Evolutionary conservation across 2,888 invertebrate species (phyloP).

Genomic region (Cataglyphis rosenhaueri): DNA sequence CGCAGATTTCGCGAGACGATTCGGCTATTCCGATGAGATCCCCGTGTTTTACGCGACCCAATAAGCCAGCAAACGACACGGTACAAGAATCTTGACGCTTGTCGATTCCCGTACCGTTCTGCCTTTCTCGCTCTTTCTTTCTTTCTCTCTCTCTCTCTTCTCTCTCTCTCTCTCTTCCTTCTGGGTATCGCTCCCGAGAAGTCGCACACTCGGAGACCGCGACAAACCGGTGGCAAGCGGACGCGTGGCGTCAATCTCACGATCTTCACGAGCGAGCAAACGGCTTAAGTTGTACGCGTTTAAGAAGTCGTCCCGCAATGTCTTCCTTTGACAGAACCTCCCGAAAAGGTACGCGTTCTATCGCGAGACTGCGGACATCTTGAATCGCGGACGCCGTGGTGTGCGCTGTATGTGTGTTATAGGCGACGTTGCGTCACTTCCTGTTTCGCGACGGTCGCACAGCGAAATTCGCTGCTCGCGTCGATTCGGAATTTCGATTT

Average conservation of each 20-base stretch:
- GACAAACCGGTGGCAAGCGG: background rate
- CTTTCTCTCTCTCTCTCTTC: background rate
- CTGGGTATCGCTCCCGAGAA: background rate
- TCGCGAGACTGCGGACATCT: conserved; percentile 82
- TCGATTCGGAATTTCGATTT: background rate
- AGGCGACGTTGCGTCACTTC: conserved; percentile 76
- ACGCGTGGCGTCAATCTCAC: background rate
- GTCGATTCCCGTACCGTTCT: conserved; percentile 11
- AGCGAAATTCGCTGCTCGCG: background rate
- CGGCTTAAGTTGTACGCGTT: background rate
- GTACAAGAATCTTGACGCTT: conserved; percentile 23
- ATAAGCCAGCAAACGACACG: background rate
- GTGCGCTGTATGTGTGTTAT: conserved; percentile 21
- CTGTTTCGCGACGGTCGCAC: conserved; percentile 14
- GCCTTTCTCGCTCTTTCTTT: background rate
- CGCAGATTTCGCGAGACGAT: background rate
- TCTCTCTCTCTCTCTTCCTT: background rate
- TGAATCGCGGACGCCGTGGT: conserved; percentile 80
- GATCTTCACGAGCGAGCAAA: background rate
- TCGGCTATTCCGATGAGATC: background rate
- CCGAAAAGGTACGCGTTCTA: conserved; percentile 75
- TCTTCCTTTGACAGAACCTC: conserved; percentile 74
- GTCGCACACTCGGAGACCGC: background rate
- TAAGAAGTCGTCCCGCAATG: background rate
- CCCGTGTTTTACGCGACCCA: background rate